A percentile compares a stretch with the other conserved stretches of the same genome.
These are phyloP conservation scores for Stramonita haemastoma DNA, from an alignment of 2,888 invertebrate genomes.

Conservation along the genomic window DNA sequence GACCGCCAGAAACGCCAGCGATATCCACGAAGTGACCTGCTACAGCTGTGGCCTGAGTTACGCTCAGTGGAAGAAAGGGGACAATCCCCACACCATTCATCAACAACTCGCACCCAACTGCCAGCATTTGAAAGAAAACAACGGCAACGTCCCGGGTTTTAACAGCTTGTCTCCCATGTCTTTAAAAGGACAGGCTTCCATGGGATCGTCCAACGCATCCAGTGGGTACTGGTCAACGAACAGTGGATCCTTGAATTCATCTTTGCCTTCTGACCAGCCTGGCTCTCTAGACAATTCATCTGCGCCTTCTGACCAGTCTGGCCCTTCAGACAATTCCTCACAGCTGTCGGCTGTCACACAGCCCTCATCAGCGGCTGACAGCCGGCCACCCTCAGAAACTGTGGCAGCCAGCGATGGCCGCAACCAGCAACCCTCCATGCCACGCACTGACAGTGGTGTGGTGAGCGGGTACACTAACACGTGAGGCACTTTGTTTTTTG, in stretches of 20 bases:
- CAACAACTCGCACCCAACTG: constrained; percentile 6
- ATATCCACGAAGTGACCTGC: constrained; percentile 27
- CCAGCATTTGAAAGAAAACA: not conserved
- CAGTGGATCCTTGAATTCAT: not conserved
- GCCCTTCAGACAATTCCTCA: too few species aligned
- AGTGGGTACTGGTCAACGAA: constrained; percentile 1
- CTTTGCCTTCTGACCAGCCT: not conserved
- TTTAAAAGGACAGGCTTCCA: not conserved
- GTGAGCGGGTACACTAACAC: not conserved
- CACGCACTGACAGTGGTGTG: not conserved
- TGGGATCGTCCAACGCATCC: not conserved
- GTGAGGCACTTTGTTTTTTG: not conserved
- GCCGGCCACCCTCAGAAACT: too few species aligned
- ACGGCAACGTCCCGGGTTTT: not conserved
- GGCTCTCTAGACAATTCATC: not conserved
- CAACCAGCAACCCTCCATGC: too few species aligned
- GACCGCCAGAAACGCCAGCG: not conserved
- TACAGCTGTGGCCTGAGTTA: constrained; percentile 33
- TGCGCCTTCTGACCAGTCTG: not conserved
- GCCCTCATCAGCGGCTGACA: too few species aligned
- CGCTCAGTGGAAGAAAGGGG: constrained; percentile 25
- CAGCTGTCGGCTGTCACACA: too few species aligned
- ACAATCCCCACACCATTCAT: constrained; percentile 24
- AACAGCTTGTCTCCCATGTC: not conserved
- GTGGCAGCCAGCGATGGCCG: too few species aligned